Base-by-base conservation (phyloP, 2,888 invertebrate genomes). In the Drosophila flavopinicola region DNA sequence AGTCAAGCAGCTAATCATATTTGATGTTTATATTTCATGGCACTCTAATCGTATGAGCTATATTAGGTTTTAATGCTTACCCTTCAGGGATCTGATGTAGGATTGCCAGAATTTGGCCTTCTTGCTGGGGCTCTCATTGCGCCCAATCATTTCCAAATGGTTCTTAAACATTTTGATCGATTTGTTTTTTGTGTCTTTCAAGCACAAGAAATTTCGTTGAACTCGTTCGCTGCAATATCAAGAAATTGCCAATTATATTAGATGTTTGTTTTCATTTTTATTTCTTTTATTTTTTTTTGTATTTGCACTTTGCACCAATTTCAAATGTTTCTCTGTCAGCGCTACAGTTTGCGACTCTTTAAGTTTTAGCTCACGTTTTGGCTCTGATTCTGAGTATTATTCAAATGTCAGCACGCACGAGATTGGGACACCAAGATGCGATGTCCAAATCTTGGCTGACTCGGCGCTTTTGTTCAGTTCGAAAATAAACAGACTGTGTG, bases 91-190 rank as follows among this genome's bases (percentile, higher is more conserved):
- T 92, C 97, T 94, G 92, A 97, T 96, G 92, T 95, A 97, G 90
- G 96, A 96, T 92, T 96, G 96, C 97, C 97, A 97, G 93, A 97
- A 97, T 93, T 94, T 97, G 92, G 97, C 97, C 93, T 97, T 97
- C 93, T 96, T 96, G 93, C 96, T 95, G 91, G 96, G 94, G 91
- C 95, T 94, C 93, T 97, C 97, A 92, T 97, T 96, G 93, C 96
- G 95, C 93, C 96, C 96, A 92, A 97, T 97, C 96, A 97, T 96
- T 93, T 96, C 96, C 93, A 97, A 94, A 93, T 97, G 97, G 92
- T 93, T 95, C 93, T 95, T 96, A 93, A 96, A 96, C 95, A 96
- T 95, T 93, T 94, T 95, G 93, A 92, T 93, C 91, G 92, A 92
- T 92, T 93, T 93, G 93, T 93, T 84, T 93, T 84, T 83, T 75